Conservation (phyloP, 2,113 vertebrate species). For the Tauraco erythrolophus region DNA sequence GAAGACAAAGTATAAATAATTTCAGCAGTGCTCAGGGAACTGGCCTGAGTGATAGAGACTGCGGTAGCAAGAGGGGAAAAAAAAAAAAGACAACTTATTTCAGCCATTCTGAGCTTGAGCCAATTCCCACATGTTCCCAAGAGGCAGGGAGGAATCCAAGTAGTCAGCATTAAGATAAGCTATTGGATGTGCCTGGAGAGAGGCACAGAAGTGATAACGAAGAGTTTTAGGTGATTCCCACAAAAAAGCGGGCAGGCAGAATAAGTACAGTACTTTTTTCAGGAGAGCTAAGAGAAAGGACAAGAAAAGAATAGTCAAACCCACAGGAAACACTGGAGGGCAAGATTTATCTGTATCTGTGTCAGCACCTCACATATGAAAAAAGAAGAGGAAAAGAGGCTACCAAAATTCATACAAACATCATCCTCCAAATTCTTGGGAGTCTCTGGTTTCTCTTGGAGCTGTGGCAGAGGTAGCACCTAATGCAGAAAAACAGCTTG, state of each 20-base stretch:
- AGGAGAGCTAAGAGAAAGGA: background rate
- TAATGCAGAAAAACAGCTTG: background rate
- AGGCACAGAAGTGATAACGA: background rate
- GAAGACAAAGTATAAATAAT: background rate
- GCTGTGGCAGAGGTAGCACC: background rate
- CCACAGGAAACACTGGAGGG: background rate
- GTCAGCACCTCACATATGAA: background rate
- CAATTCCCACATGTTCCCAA: background rate
- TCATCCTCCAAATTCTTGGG: background rate
- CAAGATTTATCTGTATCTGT: background rate
- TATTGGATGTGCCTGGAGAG: background rate
- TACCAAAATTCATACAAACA: background rate
- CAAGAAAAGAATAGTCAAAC: background rate
- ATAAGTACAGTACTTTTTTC: background rate
- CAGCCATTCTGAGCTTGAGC: background rate
- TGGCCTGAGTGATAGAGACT: background rate
- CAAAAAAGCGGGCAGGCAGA: background rate
- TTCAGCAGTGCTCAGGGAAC: background rate
- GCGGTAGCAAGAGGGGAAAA: background rate
- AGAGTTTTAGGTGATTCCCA: background rate
- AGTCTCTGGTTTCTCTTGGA: background rate
- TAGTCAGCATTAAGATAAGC: background rate
- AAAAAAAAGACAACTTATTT: background rate
- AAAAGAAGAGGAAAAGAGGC: background rate
- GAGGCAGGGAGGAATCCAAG: background rate